Base-by-base conservation (phyloP, 2,888 invertebrate species). In the Augiades crinisus region DNA sequence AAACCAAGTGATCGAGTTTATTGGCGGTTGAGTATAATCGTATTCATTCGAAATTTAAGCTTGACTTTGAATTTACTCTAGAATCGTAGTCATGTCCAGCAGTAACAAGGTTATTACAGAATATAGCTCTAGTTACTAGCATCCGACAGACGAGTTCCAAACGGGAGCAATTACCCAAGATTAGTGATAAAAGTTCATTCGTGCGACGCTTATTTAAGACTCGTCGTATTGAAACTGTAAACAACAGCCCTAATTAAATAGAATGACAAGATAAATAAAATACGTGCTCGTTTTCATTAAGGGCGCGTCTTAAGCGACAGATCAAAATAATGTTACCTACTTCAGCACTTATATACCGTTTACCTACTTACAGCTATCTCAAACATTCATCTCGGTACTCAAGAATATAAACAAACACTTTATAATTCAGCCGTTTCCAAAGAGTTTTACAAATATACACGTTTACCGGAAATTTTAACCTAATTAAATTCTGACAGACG, bases 221-320 rank as follows among this genome's bases (percentile, higher is more conserved):
- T 72, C 68, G 72, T 70, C 64, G 69, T 70, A 78, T 76, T 78
- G 72, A 65, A 78, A 76, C 70, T 61, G 77, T 75, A 77, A 82
- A 81, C 76, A 81, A 68, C 71, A 64, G 59, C 65, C 67, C 67
- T 78, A 78, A 81, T 81, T 81, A 54, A 78, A 77, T 76, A 72
- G 67, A 76, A 78, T 69, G 75, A 71, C 73, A 77, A 75, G 59
- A 62, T 59, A 64, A 62, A 62, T 60, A 62, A 60, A 59, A 54
- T 55, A 52, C 56, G 55, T 54, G 46, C 46, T 38, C 27, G 44
- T 24, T 44, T 43, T 36, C 24, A 44, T 47, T 53, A 45, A 30
- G 12, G 38, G 37, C 46, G 41, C 41, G n/a, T 21, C 37, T 31
- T 10, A 14, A 21, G 40, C 38, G 40, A 43, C 22, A 24, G 22